Percentiles rank a stretch among this genome's conserved stretches.
These are phyloP conservation scores for Clarias platycephalus DNA, from an alignment of 2,797 vertebrate genomes.

Conservation along the genomic window DNA sequence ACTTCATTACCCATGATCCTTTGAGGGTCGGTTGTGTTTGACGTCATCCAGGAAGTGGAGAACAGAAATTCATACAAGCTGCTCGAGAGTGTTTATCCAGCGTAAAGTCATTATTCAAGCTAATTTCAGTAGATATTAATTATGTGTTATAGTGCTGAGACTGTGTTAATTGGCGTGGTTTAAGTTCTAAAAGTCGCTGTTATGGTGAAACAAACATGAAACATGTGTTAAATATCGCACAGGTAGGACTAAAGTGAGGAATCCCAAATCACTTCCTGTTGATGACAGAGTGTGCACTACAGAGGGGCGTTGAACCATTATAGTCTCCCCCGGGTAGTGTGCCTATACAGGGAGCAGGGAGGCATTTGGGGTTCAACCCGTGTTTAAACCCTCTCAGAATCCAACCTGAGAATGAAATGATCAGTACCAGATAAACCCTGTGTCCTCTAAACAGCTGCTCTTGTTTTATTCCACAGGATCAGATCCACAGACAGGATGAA, in stretches of 20 bases:
- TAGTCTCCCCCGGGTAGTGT: neutral
- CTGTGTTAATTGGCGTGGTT: neutral
- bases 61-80: neutral
- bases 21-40: neutral
- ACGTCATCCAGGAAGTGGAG: constrained; percentile 37
- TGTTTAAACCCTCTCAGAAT: neutral
- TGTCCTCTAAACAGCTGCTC: neutral
- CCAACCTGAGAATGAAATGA: neutral
- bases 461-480: constrained; percentile 22
- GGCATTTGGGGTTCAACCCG: neutral
- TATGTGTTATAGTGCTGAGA: neutral
- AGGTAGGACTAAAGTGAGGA: neutral
- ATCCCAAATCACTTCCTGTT: neutral
- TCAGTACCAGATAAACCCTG: neutral
- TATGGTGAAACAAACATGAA: constrained; percentile 4
- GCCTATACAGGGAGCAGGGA: neutral
- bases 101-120: neutral
- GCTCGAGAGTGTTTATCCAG: neutral
- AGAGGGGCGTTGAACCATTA: too few species aligned
- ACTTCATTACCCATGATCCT: constrained; percentile 42
- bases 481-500: constrained; percentile 64
- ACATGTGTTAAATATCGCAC: neutral
- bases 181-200: neutral
- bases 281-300: neutral
- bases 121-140: neutral